Conservation (phyloP, 2,797 vertebrate species). For the Cyprinella venusta region DNA sequence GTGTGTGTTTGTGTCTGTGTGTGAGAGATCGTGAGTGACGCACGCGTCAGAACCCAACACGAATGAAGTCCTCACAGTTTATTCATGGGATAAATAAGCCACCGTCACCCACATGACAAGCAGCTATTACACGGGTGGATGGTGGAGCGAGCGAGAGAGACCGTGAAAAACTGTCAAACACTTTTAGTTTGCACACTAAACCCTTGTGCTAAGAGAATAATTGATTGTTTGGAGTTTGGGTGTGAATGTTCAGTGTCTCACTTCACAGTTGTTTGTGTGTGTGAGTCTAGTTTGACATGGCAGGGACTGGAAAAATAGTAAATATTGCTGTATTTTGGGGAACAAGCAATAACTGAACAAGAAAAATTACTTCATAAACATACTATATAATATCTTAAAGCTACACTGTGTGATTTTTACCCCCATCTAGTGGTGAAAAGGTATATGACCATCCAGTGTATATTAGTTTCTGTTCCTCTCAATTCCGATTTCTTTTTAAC, state of each 20-base stretch:
- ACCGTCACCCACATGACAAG: background rate
- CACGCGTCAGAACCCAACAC: background rate
- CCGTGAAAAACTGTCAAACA: conserved; percentile 1
- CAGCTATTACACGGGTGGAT: conserved; percentile 18
- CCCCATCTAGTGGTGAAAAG: too few relatives aligned
- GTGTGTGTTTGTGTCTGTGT: background rate
- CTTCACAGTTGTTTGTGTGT: background rate
- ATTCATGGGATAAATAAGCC: conserved; percentile 34
- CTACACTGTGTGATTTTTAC: too few relatives aligned
- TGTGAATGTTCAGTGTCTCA: conserved; percentile 1
- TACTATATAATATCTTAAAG: background rate
- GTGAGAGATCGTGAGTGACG: conserved; percentile 1
- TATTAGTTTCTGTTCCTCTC: too few relatives aligned
- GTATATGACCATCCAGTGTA: too few relatives aligned
- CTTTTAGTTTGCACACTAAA: conserved; percentile 31
- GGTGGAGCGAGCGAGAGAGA: conserved; percentile 14
- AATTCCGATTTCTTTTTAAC: too few relatives aligned
- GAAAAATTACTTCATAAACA: background rate
- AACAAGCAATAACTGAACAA: background rate
- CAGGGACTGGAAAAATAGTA: background rate
- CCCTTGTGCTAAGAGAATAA: conserved; percentile 10
- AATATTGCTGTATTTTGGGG: background rate
- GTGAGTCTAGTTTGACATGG: background rate
- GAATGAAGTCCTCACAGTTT: conserved; percentile 30
- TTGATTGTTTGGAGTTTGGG: background rate